Evolutionary conservation across 2,113 vertebrate species (phyloP).

Genomic region (Thermophis baileyi): DNA sequence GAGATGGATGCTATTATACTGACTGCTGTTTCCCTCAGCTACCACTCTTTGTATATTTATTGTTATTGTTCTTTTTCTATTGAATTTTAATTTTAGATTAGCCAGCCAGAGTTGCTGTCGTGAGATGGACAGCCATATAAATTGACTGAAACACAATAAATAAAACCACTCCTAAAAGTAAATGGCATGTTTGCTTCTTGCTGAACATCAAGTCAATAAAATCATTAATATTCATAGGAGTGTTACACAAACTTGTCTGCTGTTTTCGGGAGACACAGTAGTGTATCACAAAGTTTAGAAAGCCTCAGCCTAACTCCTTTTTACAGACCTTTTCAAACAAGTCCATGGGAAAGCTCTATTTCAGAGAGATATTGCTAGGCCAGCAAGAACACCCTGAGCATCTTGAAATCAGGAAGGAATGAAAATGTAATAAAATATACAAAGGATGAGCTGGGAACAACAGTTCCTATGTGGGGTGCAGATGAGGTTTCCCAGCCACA

Average conservation of each 20-base stretch:
- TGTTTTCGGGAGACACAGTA: neutral
- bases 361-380: neutral
- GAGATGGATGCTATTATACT: neutral
- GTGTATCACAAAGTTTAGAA: neutral
- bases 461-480: neutral
- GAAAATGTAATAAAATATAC: neutral
- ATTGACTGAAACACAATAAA: neutral
- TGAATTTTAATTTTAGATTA: neutral
- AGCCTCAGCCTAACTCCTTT: neutral
- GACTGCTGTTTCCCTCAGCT: neutral
- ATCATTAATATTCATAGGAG: neutral
- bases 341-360: neutral
- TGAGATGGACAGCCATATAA: neutral
- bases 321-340: neutral
- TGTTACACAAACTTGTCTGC: neutral
- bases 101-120: neutral
- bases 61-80: neutral
- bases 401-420: neutral
- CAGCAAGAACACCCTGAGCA: neutral
- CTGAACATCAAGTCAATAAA: neutral
- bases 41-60: neutral
- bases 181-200: neutral
- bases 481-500: neutral
- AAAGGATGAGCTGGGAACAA: neutral
- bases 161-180: neutral